phyloP scores from a whole-genome alignment of 2,797 vertebrate species.

The Urophycis tenuis region DNA sequence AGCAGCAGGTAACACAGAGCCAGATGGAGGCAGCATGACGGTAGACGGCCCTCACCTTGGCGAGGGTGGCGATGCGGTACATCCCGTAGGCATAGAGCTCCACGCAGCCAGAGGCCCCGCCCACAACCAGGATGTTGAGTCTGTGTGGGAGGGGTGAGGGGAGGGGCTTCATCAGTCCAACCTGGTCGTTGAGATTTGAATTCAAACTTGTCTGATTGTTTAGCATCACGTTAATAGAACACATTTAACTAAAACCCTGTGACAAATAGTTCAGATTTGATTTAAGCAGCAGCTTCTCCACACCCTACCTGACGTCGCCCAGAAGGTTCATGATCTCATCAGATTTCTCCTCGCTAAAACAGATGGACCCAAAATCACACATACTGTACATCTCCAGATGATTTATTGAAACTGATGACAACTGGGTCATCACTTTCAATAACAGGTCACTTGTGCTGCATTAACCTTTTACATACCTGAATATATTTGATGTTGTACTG shows the following conservation, averaged over 20 bases:
- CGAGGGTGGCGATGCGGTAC: conserved; percentile 92
- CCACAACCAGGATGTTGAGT: conserved; percentile 91
- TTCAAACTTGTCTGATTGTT: background rate
- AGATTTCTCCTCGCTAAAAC: conserved; percentile 94
- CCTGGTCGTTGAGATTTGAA: background rate
- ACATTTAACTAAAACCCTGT: background rate
- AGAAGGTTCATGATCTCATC: conserved; percentile 97
- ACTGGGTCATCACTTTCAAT: too few relatives aligned
- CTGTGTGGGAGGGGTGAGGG: conserved; percentile 48
- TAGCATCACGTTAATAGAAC: background rate
- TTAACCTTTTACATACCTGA: conserved; percentile 75
- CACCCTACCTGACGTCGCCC: conserved; percentile 87
- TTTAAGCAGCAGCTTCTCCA: background rate
- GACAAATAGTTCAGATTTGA: too few relatives aligned
- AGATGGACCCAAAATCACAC: background rate
- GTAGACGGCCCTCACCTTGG: conserved; percentile 65
- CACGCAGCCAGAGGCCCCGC: conserved; percentile 82
- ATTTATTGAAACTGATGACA: background rate
- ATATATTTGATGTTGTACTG: conserved; percentile 93
- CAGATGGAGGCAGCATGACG: conserved; percentile 1
- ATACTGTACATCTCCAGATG: background rate
- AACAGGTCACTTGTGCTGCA: background rate
- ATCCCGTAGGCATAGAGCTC: conserved; percentile 97
- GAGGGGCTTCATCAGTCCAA: background rate
- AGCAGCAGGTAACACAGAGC: background rate